Conservation (phyloP, 2,113 vertebrate genomes). For the Pterocles gutturalis region DNA sequence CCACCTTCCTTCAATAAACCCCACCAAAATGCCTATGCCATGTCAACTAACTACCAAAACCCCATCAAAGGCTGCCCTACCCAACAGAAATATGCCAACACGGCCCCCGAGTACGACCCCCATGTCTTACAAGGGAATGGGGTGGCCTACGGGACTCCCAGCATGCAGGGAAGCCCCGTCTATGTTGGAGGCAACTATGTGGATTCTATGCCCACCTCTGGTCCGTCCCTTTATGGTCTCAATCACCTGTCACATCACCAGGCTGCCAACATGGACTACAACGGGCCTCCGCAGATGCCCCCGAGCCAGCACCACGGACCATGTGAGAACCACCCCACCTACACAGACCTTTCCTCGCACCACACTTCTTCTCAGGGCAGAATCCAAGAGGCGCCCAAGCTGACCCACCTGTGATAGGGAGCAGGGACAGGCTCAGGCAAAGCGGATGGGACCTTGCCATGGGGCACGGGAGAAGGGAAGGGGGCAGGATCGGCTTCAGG, state of each 20-base stretch:
- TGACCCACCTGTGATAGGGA: constrained; percentile 96
- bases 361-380: constrained; percentile 96
- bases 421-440: background rate
- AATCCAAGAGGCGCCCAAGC: constrained; percentile 99
- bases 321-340: constrained; percentile 91
- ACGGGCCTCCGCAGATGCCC: constrained; percentile 85
- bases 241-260: constrained; percentile 94
- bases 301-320: constrained; percentile 92
- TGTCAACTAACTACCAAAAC: constrained; percentile 90
- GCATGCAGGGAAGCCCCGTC: constrained; percentile 92
- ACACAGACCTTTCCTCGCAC: constrained; percentile 95
- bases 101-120: constrained; percentile 90
- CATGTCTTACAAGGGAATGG: constrained; percentile 90
- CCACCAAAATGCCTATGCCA: constrained; percentile 94
- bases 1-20: constrained; percentile 92
- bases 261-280: constrained; percentile 94
- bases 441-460: background rate
- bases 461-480: background rate
- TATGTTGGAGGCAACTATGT: constrained; percentile 93
- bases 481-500: background rate
- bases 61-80: constrained; percentile 90
- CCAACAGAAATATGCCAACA: constrained; percentile 91
- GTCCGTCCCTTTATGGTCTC: constrained; percentile 93
- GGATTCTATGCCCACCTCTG: constrained; percentile 90
- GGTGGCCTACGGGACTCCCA: constrained; percentile 85